Evolutionary conservation across 2,797 vertebrate genomes (phyloP).

Genomic region (Neosalanx taihuensis): DNA sequence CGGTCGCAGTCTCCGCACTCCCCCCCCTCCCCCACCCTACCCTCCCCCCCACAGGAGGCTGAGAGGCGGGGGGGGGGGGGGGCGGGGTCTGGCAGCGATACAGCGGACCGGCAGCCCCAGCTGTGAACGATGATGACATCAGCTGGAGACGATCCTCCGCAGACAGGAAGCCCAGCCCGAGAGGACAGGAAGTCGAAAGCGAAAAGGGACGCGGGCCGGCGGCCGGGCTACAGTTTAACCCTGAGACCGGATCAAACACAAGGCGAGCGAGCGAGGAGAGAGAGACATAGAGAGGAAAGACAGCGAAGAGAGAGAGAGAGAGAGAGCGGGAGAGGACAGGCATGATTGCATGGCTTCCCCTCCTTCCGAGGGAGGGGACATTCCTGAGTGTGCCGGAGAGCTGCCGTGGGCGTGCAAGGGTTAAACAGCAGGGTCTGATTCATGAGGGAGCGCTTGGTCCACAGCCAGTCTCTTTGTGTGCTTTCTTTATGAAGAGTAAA

Average conservation of each 20-base stretch:
- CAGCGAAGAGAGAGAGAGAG: too few relatives aligned
- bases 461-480: conserved; percentile 71
- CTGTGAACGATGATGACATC: background rate
- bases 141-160: background rate
- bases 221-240: background rate
- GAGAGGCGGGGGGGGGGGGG: background rate
- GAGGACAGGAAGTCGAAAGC: background rate
- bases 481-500: conserved; percentile 77
- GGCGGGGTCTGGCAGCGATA: background rate
- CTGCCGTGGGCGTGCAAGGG: conserved; percentile 50
- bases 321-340: background rate
- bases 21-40: background rate
- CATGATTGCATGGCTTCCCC: background rate
- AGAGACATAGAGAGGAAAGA: background rate
- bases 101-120: too few relatives aligned
- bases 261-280: too few relatives aligned
- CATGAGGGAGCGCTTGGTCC: conserved; percentile 59
- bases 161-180: background rate
- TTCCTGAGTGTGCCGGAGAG: conserved; percentile 23
- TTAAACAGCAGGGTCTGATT: conserved; percentile 62
- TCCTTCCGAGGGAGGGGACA: background rate
- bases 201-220: background rate
- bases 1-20: conserved; percentile 36
- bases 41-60: background rate
- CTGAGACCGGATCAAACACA: background rate